phyloP scores from a whole-genome alignment of 2,888 invertebrate genomes.

The Tetragonula carbonaria region DNA sequence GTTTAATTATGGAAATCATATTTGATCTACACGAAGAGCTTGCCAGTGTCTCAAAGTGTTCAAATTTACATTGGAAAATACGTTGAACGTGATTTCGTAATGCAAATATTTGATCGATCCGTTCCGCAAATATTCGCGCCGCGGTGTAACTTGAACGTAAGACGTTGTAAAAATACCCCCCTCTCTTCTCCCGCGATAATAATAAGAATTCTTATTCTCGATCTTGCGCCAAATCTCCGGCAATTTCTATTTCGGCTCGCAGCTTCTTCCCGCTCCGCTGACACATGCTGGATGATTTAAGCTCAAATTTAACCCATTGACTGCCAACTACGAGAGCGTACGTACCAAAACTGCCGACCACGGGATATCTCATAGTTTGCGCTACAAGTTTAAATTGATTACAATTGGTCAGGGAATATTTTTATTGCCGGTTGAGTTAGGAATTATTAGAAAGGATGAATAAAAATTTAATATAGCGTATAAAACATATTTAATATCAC shows the following conservation, averaged over 20 bases:
- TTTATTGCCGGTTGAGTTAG: no score
- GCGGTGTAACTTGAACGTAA: not conserved
- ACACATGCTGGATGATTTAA: not conserved
- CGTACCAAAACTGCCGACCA: no score
- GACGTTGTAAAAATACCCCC: not conserved
- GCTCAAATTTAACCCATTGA: not conserved
- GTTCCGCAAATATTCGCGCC: not conserved
- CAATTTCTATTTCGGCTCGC: not conserved
- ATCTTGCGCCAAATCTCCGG: not conserved
- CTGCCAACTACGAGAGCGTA: no score
- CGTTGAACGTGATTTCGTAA: conserved; percentile 7
- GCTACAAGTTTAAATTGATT: no score
- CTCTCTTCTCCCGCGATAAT: no score
- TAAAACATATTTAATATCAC: no score
- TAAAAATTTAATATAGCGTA: no score
- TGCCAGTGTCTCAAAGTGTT: not conserved
- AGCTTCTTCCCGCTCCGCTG: not conserved
- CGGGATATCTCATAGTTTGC: no score
- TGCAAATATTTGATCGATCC: conserved; percentile 13
- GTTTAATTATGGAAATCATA: not conserved
- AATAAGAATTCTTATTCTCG: not conserved
- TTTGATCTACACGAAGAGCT: not conserved
- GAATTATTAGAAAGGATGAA: no score
- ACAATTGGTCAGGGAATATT: no score
- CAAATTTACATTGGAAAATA: conserved; percentile 22